Percentiles rank a stretch among this genome's conserved stretches.
phyloP scores from a whole-genome alignment of 2,113 vertebrate genomes.

The Saccopteryx leptura region DNA sequence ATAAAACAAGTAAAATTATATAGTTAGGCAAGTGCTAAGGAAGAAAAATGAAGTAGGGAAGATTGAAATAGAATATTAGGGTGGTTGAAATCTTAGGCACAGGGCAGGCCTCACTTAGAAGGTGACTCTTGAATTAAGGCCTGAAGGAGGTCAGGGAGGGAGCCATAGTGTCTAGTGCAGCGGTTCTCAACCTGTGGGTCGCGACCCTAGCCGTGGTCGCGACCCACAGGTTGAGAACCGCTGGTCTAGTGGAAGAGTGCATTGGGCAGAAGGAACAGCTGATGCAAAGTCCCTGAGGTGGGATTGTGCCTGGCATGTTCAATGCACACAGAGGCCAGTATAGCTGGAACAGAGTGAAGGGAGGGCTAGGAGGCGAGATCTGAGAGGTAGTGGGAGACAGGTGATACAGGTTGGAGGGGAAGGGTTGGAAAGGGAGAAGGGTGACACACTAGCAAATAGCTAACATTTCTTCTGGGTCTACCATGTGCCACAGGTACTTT shows the following conservation, averaged over 20 bases:
- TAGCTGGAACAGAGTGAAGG: not conserved
- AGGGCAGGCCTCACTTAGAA: constrained; percentile 51
- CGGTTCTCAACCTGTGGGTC: no score
- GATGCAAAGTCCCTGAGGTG: constrained; percentile 16
- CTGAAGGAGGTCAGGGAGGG: not conserved
- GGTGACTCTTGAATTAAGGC: constrained; percentile 45
- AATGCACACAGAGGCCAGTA: not conserved
- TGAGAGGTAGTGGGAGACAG: not conserved
- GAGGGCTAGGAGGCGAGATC: not conserved
- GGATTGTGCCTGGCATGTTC: not conserved
- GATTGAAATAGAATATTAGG: not conserved
- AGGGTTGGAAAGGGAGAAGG: no score
- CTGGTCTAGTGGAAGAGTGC: not conserved
- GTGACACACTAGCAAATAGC: not conserved
- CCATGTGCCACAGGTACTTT: constrained; percentile 41
- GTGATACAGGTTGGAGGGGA: not conserved
- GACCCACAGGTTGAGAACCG: no score
- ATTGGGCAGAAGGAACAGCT: not conserved
- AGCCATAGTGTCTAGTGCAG: not conserved
- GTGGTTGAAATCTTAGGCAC: constrained; percentile 42
- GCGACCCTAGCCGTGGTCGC: no score
- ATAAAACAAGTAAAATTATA: constrained; percentile 56
- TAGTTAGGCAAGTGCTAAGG: not conserved
- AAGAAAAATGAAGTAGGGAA: constrained; percentile 26
- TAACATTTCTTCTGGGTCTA: constrained; percentile 31